Conservation (phyloP, 2,888 invertebrate species). For the Macrophya annulata region DNA sequence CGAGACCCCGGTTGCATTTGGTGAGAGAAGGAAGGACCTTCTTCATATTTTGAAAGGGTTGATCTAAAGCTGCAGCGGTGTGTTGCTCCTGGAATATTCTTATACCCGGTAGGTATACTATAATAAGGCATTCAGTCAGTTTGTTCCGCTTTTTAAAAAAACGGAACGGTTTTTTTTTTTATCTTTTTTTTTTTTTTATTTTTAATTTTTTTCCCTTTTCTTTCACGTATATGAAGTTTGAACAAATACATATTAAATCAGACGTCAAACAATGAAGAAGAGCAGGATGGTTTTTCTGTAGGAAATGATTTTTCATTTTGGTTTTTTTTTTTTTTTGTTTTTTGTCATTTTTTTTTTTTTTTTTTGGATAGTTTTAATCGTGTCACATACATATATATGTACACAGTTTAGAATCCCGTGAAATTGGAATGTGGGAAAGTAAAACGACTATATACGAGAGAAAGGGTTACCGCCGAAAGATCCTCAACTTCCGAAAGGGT, state of each 20-base stretch:
- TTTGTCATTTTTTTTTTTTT: not conserved
- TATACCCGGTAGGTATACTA: not conserved
- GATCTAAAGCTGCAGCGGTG: constrained; percentile 7
- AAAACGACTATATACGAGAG: not conserved
- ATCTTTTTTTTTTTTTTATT: not conserved
- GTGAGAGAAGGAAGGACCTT: constrained; percentile 37
- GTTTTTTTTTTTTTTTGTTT: not conserved
- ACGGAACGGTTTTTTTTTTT: not conserved
- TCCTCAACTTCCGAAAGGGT: constrained; percentile 49
- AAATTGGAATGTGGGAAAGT: constrained; percentile 55
- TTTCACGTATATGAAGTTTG: not conserved
- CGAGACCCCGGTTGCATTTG: constrained; percentile 21
- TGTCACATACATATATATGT: not conserved
- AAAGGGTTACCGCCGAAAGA: constrained; percentile 42
- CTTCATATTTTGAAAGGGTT: constrained; percentile 55
- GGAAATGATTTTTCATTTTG: not conserved
- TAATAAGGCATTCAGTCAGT: not conserved
- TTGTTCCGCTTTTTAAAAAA: constrained; percentile 18
- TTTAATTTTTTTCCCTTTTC: not conserved
- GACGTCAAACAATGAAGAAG: not conserved
- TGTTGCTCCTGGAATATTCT: not conserved
- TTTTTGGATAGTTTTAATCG: not conserved
- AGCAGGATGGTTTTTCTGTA: not conserved
- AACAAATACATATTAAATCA: not conserved
- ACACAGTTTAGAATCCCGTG: constrained; percentile 6